Conservation (phyloP, 2,797 vertebrate genomes). For the Anguilla obscura region DNA sequence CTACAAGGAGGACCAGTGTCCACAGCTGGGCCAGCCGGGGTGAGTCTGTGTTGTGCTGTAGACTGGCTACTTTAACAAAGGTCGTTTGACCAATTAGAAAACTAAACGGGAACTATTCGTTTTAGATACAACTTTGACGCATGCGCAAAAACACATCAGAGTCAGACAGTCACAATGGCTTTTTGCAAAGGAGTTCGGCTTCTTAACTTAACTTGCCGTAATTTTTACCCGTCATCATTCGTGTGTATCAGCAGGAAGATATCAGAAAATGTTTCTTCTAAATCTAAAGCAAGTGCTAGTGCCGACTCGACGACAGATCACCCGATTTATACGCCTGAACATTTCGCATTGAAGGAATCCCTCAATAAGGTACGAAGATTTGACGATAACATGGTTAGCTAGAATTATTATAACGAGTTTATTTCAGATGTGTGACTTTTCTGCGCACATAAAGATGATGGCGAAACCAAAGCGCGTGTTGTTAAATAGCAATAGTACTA, state of each 20-base stretch:
- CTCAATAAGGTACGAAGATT: slow-evolving; percentile 72
- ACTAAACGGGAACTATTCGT: background rate
- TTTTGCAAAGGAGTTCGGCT: slow-evolving; percentile 38
- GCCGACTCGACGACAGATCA: slow-evolving; percentile 43
- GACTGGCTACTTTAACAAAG: too few species aligned
- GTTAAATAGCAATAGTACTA: background rate
- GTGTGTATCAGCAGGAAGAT: slow-evolving; percentile 48
- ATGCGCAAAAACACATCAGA: slow-evolving; percentile 55
- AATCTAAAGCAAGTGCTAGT: slow-evolving; percentile 42
- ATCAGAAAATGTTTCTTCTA: slow-evolving; percentile 59
- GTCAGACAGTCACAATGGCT: slow-evolving; percentile 57
- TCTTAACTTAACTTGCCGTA: slow-evolving; percentile 30
- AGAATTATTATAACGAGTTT: background rate
- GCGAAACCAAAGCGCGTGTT: background rate
- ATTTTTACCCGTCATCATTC: slow-evolving; percentile 38
- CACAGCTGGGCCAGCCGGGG: too few species aligned
- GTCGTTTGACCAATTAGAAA: too few species aligned
- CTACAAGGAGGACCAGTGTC: too few species aligned
- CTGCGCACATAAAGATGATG: background rate
- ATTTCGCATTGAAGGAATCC: slow-evolving; percentile 67
- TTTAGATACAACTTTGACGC: slow-evolving; percentile 43
- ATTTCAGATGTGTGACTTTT: background rate
- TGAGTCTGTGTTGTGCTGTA: too few species aligned
- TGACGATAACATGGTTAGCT: background rate
- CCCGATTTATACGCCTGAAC: slow-evolving; percentile 64